Percentiles rank a stretch among this genome's conserved stretches.
These are phyloP conservation scores for Zaprionus lineosus DNA, from an alignment of 2,888 invertebrate genomes.

Conservation along the genomic window DNA sequence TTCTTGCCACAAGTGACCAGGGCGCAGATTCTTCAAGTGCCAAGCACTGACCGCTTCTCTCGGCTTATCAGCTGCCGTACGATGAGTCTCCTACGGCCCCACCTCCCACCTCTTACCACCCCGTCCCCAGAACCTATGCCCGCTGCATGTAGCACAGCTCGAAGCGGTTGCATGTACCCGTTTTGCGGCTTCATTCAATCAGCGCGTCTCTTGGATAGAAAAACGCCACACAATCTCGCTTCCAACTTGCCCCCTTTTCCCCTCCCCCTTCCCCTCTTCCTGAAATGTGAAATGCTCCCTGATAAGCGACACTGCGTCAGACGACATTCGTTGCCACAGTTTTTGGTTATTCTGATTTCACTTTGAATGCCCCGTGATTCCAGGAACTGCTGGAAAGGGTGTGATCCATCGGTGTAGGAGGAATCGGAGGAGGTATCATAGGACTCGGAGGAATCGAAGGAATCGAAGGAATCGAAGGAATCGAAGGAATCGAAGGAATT, in stretches of 20 bases:
- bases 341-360: background rate
- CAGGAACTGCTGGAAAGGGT: too few species aligned
- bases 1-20: background rate
- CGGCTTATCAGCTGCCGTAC: constrained; percentile 49
- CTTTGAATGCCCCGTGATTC: too few species aligned
- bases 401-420: too few species aligned
- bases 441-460: too few species aligned
- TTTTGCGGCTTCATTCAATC: constrained; percentile 57
- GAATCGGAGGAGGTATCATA: too few species aligned
- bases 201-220: constrained; percentile 48
- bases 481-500: too few species aligned
- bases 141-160: constrained; percentile 9
- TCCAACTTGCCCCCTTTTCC: constrained; percentile 24
- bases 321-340: constrained; percentile 48
- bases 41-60: constrained; percentile 64
- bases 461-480: too few species aligned
- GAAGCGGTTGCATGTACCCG: constrained; percentile 40
- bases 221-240: constrained; percentile 23
- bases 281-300: constrained; percentile 23
- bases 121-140: background rate
- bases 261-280: too few species aligned
- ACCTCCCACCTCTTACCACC: background rate
- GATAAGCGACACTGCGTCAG: constrained; percentile 55
- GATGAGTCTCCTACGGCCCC: constrained; percentile 17
- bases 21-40: constrained; percentile 41